Evolutionary conservation across 2,797 vertebrate genomes (phyloP).

Genomic region (Trichosurus vulpecula): DNA sequence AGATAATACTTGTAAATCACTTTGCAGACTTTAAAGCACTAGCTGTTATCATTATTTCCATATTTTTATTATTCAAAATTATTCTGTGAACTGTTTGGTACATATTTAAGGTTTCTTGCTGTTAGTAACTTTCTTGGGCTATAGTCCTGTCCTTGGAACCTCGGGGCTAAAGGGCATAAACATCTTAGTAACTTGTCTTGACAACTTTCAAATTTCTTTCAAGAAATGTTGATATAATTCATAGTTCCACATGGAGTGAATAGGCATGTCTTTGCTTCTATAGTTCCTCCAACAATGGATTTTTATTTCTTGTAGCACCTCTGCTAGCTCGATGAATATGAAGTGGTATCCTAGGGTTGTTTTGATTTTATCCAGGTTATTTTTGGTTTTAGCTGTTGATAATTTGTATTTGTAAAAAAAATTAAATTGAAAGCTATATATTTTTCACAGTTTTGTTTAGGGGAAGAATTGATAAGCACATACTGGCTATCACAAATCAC

Average conservation of each 20-base stretch:
- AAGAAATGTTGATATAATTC: not conserved
- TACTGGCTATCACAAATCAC: not conserved
- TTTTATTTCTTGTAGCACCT: not conserved
- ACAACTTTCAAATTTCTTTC: not conserved
- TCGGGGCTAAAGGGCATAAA: not conserved
- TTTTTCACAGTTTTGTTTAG: not conserved
- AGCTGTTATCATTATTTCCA: not conserved
- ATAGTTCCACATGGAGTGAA: not conserved
- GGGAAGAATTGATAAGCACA: not conserved
- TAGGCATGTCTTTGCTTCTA: not conserved
- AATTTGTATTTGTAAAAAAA: not conserved
- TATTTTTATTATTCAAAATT: not conserved
- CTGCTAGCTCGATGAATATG: not conserved
- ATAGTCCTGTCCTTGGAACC: not conserved
- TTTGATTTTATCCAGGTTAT: not conserved
- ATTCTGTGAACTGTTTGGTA: not conserved
- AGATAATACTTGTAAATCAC: not conserved
- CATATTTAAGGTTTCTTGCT: not conserved
- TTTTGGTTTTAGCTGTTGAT: not conserved
- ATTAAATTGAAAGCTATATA: not conserved
- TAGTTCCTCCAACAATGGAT: not conserved
- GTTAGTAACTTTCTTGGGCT: not conserved
- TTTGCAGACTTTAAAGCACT: not conserved
- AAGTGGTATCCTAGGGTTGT: not conserved
- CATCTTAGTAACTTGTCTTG: not conserved